A percentile compares a stretch with the other conserved stretches of the same genome.
phyloP scores from a whole-genome alignment of 2,113 vertebrate species.

The Petaurus breviceps region DNA sequence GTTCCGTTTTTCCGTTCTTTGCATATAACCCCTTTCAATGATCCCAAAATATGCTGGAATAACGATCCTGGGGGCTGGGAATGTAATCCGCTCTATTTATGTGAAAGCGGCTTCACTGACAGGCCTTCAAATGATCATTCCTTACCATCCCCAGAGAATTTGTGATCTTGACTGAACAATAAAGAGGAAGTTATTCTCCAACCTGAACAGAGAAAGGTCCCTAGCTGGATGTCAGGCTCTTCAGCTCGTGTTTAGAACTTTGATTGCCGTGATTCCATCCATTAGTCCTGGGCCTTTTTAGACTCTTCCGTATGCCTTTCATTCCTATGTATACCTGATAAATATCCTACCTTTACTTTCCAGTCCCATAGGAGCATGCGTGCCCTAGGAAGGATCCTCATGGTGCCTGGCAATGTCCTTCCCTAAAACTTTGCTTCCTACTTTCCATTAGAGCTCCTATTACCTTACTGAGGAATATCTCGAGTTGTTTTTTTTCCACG shows the following conservation, averaged over 20 bases:
- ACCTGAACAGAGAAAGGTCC: neutral
- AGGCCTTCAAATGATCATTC: no score
- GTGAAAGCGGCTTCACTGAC: neutral
- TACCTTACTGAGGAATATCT: neutral
- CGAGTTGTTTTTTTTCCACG: neutral
- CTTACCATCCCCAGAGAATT: neutral
- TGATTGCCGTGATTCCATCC: neutral
- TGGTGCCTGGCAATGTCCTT: neutral
- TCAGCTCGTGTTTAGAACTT: neutral
- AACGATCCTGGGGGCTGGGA: neutral
- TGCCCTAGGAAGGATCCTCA: neutral
- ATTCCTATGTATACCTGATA: neutral
- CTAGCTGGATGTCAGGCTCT: neutral
- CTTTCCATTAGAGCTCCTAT: neutral
- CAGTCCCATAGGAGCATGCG: neutral
- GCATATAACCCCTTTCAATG: neutral
- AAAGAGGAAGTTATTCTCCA: neutral
- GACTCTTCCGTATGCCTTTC: neutral
- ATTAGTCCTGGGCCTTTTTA: neutral
- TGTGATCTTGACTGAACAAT: neutral
- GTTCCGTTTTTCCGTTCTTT: neutral
- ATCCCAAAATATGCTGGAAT: neutral
- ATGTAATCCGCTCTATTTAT: neutral
- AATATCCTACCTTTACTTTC: neutral
- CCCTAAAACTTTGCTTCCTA: neutral